Conservation (phyloP, 1,140 invertebrate genomes). For the Temnothorax curvispinosus region DNA sequence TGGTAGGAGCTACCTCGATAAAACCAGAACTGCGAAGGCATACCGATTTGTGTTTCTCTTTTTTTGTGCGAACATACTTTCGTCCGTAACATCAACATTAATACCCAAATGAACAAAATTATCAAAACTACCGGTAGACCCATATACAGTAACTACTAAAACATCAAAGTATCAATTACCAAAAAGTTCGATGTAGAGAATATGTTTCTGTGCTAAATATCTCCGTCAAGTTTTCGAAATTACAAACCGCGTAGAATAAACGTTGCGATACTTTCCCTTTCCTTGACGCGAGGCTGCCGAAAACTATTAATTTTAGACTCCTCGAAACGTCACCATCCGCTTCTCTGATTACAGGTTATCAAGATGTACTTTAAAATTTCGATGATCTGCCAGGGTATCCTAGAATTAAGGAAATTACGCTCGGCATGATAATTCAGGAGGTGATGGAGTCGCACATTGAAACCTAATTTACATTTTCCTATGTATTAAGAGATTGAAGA, state of each 20-base stretch:
- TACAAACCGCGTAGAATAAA: neutral
- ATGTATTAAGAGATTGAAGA: constrained; percentile 56
- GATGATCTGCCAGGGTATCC: constrained; percentile 23
- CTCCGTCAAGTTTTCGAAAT: neutral
- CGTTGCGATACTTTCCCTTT: constrained; percentile 1
- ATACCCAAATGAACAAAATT: neutral
- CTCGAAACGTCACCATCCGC: constrained; percentile 7
- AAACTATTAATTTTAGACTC: neutral
- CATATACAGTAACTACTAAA: neutral
- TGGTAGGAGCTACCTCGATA: constrained; percentile 77
- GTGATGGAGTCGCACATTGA: constrained; percentile 54
- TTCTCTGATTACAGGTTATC: constrained; percentile 30
- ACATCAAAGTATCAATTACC: neutral
- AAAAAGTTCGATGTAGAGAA: neutral
- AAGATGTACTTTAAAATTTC: constrained; percentile 18
- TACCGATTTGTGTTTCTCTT: constrained; percentile 43
- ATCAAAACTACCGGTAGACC: neutral
- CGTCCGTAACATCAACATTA: neutral
- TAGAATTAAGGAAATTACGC: constrained; percentile 47
- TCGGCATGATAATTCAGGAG: constrained; percentile 40
- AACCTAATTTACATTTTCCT: constrained; percentile 60
- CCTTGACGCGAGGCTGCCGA: neutral
- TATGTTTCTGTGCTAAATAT: neutral
- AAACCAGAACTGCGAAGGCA: constrained; percentile 75
- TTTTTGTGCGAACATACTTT: constrained; percentile 4